Percentiles rank a stretch among this genome's conserved stretches.
Conservation (phyloP, 2,797 vertebrate species). For the Melanotaenia boesemani region DNA sequence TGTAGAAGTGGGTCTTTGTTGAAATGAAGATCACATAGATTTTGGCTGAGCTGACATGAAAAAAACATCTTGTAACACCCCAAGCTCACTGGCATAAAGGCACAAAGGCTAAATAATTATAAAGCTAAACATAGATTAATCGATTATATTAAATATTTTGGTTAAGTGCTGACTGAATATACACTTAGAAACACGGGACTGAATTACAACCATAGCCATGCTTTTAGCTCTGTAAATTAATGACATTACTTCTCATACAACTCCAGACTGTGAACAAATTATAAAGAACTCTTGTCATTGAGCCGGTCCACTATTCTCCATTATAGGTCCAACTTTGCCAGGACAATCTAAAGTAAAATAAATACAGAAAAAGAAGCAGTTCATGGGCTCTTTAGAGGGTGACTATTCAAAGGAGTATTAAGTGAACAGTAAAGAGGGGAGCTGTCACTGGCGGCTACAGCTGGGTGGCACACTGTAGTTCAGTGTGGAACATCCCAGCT, state of each 20-base stretch:
- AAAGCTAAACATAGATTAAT: constrained; percentile 45
- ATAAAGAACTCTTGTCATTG: background rate
- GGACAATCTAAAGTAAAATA: background rate
- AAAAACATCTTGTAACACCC: constrained; percentile 1
- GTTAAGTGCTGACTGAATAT: constrained; percentile 4
- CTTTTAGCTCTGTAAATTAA: constrained; percentile 2
- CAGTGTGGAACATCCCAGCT: constrained; percentile 57
- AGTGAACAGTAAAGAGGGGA: constrained; percentile 7
- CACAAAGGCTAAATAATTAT: constrained; percentile 40
- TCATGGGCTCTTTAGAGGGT: constrained; percentile 14
- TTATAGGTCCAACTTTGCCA: background rate
- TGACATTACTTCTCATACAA: background rate
- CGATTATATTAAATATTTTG: constrained; percentile 32
- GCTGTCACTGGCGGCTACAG: constrained; percentile 23
- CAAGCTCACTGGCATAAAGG: background rate
- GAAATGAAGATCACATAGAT: background rate
- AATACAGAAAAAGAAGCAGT: background rate
- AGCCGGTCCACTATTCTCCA: background rate
- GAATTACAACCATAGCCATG: constrained; percentile 1
- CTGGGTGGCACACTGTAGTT: constrained; percentile 13
- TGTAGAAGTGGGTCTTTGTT: background rate
- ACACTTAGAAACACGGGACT: constrained; percentile 13
- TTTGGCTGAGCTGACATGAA: background rate
- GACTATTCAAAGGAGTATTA: constrained; percentile 44
- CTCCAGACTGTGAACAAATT: background rate